Conservation (phyloP, 1,140 invertebrate genomes). For the Bombus superbus region DNA sequence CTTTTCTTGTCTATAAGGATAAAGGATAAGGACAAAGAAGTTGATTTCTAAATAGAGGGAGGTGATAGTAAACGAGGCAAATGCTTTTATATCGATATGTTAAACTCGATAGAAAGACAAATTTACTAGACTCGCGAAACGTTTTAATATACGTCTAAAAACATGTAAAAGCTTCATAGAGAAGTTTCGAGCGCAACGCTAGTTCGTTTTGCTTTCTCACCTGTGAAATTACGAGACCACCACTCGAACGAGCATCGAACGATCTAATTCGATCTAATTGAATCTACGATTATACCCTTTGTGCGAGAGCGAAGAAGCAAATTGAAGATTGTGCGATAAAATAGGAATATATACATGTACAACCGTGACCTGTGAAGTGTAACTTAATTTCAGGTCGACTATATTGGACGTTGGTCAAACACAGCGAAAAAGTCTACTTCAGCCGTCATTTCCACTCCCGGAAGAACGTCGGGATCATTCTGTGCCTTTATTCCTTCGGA, state of each 20-base stretch:
- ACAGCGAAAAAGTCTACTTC: constrained; percentile 12
- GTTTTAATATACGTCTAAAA: neutral
- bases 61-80: no score
- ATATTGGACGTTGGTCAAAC: constrained; percentile 29
- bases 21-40: no score
- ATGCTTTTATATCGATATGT: no score
- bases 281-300: constrained; percentile 14
- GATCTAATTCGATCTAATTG: constrained; percentile 23
- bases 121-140: neutral
- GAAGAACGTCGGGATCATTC: neutral
- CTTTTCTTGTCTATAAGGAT: no score
- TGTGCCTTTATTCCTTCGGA: constrained; percentile 13
- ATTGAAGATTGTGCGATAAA: constrained; percentile 16
- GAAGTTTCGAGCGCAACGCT: neutral
- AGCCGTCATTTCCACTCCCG: neutral
- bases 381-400: constrained; percentile 31
- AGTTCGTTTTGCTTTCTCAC: neutral
- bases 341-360: neutral
- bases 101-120: no score
- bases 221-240: neutral
- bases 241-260: neutral
- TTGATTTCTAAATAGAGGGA: no score
- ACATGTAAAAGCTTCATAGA: neutral
- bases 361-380: neutral
- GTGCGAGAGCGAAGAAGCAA: neutral